Evolutionary conservation across 1,140 invertebrate genomes (phyloP), one percentile per base, ranked within the genome.

Genomic region (Arctopsyche grandis): DNA sequence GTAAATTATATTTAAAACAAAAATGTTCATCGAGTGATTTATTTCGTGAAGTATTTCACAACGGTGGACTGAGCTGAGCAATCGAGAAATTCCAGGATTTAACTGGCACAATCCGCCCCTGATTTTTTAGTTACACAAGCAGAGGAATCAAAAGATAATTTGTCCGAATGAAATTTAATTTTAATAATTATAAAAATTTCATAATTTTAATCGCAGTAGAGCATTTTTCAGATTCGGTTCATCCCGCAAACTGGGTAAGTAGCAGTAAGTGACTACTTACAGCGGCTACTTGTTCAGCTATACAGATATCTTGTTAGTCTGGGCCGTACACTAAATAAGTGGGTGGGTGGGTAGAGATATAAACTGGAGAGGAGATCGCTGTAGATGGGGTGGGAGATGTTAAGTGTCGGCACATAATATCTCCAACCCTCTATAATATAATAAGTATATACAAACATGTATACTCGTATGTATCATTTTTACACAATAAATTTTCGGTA

Each of bases 181-280:
- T n/a, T n/a, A n/a, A n/a, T n/a, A n/a, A n/a, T n/a, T n/a, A n/a
- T n/a, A n/a, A n/a, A n/a, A n/a, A n/a, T n/a, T n/a, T n/a, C n/a
- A n/a, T n/a, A n/a, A n/a, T 38, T 38, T 38, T 38, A 4, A 38
- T 38, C 7, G 29, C 7, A 52, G 46, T 56, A 22, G 73, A 75
- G 73, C 73, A 60, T 43, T 12, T 26, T 38, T 60, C 24, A 38
- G 16, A n/a, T 1, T 21, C 14, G 43, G 46, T 12, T 75, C 52
- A n/a, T 10, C 52, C 29, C n/a, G 5, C 44, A 58, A 43, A 38
- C 9, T 29, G 73, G 29, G 73, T 75, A 75, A 75, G 73, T 75
- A 75, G 48, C 73, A 75, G 73, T 75, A 75, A 75, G 73, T 75
- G 73, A 56, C 73, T 75, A 75, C 73, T 75, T 75, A 75, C 73